phyloP scores from a whole-genome alignment of 2,888 invertebrate genomes.

The Andrena minutula region DNA sequence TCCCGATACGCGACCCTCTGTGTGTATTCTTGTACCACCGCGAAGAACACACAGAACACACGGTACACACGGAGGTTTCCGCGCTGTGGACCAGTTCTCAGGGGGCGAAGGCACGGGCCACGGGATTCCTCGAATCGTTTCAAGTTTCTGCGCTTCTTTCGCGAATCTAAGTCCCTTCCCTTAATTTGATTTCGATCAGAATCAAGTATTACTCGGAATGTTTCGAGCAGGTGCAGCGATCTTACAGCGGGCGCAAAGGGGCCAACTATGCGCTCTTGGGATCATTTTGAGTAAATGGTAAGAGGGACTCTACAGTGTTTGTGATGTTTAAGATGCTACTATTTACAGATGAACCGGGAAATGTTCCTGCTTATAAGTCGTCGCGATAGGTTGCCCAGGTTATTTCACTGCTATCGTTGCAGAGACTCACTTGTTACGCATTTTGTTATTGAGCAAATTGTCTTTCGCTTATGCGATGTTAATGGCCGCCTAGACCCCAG shows the following conservation, averaged over 20 bases:
- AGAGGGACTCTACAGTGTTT: too few relatives aligned
- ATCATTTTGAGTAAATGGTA: not conserved
- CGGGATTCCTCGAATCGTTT: slow-evolving; percentile 28
- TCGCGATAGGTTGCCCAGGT: too few relatives aligned
- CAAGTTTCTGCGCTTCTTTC: slow-evolving; percentile 19
- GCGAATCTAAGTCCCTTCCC: not conserved
- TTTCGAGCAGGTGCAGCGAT: too few relatives aligned
- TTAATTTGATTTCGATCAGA: not conserved
- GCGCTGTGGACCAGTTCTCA: slow-evolving; percentile 36
- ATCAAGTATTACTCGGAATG: not conserved
- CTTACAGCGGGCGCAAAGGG: too few relatives aligned
- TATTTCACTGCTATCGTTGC: not conserved
- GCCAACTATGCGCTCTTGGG: not conserved
- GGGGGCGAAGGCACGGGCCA: slow-evolving; percentile 11
- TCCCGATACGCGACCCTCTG: slow-evolving; percentile 79
- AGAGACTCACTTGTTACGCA: not conserved
- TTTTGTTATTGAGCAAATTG: slow-evolving; percentile 1
- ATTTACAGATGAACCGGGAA: too few relatives aligned
- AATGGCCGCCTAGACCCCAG: not conserved
- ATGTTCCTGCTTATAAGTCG: too few relatives aligned
- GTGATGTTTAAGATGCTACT: too few relatives aligned
- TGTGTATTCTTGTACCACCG: slow-evolving; percentile 51
- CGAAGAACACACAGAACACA: slow-evolving; percentile 65
- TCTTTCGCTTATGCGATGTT: slow-evolving; percentile 18
- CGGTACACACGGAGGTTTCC: slow-evolving; percentile 34